A percentile compares a stretch with the other conserved stretches of the same genome.
These are phyloP conservation scores for Pseudomugil tenellus DNA, from an alignment of 2,797 vertebrate genomes.

Conservation along the genomic window DNA sequence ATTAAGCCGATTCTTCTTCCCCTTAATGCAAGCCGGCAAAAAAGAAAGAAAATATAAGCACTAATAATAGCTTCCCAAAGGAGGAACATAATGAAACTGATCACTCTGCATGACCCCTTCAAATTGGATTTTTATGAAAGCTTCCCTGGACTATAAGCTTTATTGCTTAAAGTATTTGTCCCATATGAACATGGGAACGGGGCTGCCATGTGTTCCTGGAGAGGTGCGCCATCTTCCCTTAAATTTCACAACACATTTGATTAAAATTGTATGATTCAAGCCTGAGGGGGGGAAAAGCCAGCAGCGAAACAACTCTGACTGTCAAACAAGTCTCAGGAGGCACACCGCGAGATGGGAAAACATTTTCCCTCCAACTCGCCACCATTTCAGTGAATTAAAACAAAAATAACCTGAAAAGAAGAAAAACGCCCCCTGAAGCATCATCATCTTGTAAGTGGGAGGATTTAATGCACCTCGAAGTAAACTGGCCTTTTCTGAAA, in stretches of 20 bases:
- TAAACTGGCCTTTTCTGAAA: slow-evolving; percentile 50
- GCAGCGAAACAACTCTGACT: slow-evolving; percentile 47
- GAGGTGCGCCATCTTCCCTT: slow-evolving; percentile 18
- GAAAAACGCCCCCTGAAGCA: slow-evolving; percentile 15
- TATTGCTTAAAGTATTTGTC: slow-evolving; percentile 30
- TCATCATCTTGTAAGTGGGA: slow-evolving; percentile 22
- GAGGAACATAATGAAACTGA: slow-evolving; percentile 70
- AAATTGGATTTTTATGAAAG: slow-evolving; percentile 73
- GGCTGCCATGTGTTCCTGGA: slow-evolving; percentile 9
- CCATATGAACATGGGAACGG: slow-evolving; percentile 22
- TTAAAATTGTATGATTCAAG: slow-evolving; percentile 68
- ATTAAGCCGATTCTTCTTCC: slow-evolving; percentile 43
- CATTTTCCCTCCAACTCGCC: slow-evolving; percentile 39
- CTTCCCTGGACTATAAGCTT: slow-evolving; percentile 42
- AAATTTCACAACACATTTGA: slow-evolving; percentile 45
- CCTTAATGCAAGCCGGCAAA: slow-evolving; percentile 37
- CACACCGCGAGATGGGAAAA: slow-evolving; percentile 21
- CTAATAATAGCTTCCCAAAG: slow-evolving; percentile 53
- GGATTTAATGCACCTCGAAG: slow-evolving; percentile 35
- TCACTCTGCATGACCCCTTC: slow-evolving; percentile 65
- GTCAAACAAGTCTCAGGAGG: slow-evolving; percentile 56
- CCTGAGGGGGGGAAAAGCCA: slow-evolving; percentile 41
- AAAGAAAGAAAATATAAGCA: slow-evolving; percentile 53
- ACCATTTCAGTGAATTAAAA: slow-evolving; percentile 22
- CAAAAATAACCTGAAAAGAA: slow-evolving; percentile 4